phyloP scores from a whole-genome alignment of 2,888 invertebrate species.

The Mesorhabditis spiculigera region DNA sequence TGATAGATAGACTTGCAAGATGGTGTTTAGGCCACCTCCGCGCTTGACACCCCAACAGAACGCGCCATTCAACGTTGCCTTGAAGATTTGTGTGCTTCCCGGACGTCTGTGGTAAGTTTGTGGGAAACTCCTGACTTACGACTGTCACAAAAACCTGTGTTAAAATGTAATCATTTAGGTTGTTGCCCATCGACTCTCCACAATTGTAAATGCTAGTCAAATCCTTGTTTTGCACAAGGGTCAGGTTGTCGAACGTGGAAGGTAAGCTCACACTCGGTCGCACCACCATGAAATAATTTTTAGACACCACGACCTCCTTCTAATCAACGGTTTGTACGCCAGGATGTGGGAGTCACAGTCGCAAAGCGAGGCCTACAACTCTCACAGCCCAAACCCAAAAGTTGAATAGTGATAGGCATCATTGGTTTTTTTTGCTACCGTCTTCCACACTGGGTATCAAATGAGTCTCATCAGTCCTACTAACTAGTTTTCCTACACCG shows the following conservation, averaged over 20 bases:
- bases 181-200: conserved; percentile 86
- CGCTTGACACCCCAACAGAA: conserved; percentile 90
- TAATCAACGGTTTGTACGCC: conserved; percentile 74
- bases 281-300: conserved; percentile 29
- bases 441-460: too few relatives aligned
- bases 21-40: conserved; percentile 67
- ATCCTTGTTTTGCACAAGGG: conserved; percentile 89
- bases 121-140: background rate
- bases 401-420: too few relatives aligned
- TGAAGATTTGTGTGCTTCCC: conserved; percentile 73
- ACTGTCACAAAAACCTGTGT: background rate
- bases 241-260: conserved; percentile 83
- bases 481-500: too few relatives aligned
- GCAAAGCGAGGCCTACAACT: background rate
- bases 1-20: conserved; percentile 1
- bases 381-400: too few relatives aligned
- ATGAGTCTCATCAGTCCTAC: too few relatives aligned
- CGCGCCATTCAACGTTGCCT: conserved; percentile 72
- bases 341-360: conserved; percentile 75
- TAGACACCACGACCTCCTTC: conserved; percentile 74
- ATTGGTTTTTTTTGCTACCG: too few relatives aligned
- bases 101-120: conserved; percentile 76
- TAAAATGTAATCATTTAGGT: conserved; percentile 10
- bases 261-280: conserved; percentile 62
- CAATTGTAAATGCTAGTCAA: conserved; percentile 86